Evolutionary conservation across 2,797 vertebrate genomes (phyloP), one percentile per base, ranked within the genome.

Genomic region (Nannoperca australis): DNA sequence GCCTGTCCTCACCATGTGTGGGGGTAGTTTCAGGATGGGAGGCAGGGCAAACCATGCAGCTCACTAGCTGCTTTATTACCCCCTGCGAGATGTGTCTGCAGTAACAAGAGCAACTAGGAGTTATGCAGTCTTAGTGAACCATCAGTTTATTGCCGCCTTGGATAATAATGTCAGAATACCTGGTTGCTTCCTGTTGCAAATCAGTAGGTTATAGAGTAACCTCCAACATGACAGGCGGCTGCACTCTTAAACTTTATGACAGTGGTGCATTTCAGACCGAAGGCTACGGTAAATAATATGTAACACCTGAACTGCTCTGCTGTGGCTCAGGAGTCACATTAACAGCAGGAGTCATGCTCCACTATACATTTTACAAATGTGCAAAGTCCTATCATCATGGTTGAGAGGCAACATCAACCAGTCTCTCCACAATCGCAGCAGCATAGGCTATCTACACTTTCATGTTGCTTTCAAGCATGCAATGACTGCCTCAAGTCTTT

Each of bases 1-100:
- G 67, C 30, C 63, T 86, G 81, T 90, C 82, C 79, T 83, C 75
- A 63, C 61, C 74, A 79, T 75, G 84, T 82, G 77, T 76, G 80
- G 75, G 80, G 75, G 81, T 68, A 68, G 83, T 63, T 77, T 79
- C 74, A 85, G 70, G 42, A 75, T 81, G 81, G 70, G 65, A 68
- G 68, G 66, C 73, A 76, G 64, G 17, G 82, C 71, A 64, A 58
- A n/a, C 36, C 58, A 62, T 49, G 53, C 36, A 73, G 76, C 71
- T 62, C 53, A 24, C 27, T 70, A 36, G 78, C 80, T 80, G 60
- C 65, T 75, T 36, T 70, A 68, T 70, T 24, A 66, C 11, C 22
- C 18, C 62, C 56, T 55, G 51, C 24, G 61, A 73, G 62, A 68
- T 62, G 68, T 38, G 38, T 56, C 66, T 78, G 78, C 70, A 73